These are phyloP conservation scores for Oceanites oceanicus DNA, from an alignment of 2,113 vertebrate genomes.

Conservation along the genomic window DNA sequence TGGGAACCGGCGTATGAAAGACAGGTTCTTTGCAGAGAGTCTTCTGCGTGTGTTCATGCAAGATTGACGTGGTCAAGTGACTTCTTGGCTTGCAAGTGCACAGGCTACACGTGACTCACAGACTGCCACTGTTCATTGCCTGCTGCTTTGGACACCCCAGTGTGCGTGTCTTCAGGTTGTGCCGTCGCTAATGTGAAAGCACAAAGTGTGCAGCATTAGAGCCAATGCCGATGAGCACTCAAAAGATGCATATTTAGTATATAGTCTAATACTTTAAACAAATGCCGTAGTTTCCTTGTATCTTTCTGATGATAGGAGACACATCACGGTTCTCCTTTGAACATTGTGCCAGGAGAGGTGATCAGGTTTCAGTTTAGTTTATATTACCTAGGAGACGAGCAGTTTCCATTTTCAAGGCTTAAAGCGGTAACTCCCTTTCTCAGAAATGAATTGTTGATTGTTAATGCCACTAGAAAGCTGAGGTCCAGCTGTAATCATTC, in stretches of 20 bases:
- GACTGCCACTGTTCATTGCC: not conserved
- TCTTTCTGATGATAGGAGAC: not conserved
- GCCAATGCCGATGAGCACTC: not conserved
- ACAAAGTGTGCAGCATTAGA: not conserved
- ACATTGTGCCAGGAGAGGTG: slow-evolving; percentile 23
- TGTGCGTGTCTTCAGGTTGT: rapidly evolving
- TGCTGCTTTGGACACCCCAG: not conserved
- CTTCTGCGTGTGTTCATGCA: not conserved
- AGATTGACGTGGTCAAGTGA: no score
- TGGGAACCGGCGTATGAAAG: not conserved
- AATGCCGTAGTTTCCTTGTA: not conserved
- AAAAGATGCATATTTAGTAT: not conserved
- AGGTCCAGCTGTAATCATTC: not conserved
- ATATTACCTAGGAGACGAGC: slow-evolving; percentile 65
- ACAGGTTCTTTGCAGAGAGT: not conserved
- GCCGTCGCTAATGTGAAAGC: rapidly evolving
- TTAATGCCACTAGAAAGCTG: not conserved
- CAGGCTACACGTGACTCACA: not conserved
- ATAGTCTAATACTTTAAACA: not conserved
- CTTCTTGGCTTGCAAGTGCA: not conserved
- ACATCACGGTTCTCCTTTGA: not conserved
- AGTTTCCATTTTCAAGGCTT: slow-evolving; percentile 40
- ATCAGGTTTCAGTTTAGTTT: slow-evolving; percentile 70
- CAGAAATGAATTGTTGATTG: slow-evolving; percentile 4
- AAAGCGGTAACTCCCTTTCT: slow-evolving; percentile 17